Percentiles rank a stretch among this genome's conserved stretches.
These are phyloP conservation scores for Acholoe squamosa DNA, from an alignment of 2,888 invertebrate genomes.

Conservation along the genomic window DNA sequence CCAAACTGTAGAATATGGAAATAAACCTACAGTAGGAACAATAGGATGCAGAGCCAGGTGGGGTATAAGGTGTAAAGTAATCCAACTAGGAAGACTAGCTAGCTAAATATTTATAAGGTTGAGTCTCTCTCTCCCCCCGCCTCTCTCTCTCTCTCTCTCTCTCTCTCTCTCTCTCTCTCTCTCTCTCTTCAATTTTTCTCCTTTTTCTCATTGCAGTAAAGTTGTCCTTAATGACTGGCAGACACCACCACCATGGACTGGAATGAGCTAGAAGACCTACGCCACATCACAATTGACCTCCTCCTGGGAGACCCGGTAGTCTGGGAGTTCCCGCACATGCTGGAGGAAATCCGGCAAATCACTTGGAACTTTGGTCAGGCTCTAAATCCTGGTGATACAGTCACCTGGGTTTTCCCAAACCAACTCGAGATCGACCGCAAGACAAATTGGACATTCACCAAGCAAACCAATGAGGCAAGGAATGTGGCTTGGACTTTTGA, in stretches of 20 bases:
- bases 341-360: background rate
- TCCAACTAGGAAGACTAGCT: no score
- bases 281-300: background rate
- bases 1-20: no score
- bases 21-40: no score
- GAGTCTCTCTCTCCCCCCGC: no score
- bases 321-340: background rate
- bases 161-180: no score
- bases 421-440: background rate
- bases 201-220: no score
- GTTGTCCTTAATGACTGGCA: background rate
- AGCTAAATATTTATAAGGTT: no score
- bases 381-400: background rate
- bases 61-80: no score
- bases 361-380: background rate
- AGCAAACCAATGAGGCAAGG: background rate
- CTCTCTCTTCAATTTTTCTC: no score
- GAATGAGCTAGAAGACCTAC: background rate
- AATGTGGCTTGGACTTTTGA: background rate
- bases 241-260: background rate
- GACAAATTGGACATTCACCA: background rate
- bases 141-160: no score
- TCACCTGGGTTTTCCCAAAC: background rate
- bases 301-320: background rate
- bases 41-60: no score